phyloP scores from a whole-genome alignment of 2,888 invertebrate species.

The Danaus chrysippus region DNA sequence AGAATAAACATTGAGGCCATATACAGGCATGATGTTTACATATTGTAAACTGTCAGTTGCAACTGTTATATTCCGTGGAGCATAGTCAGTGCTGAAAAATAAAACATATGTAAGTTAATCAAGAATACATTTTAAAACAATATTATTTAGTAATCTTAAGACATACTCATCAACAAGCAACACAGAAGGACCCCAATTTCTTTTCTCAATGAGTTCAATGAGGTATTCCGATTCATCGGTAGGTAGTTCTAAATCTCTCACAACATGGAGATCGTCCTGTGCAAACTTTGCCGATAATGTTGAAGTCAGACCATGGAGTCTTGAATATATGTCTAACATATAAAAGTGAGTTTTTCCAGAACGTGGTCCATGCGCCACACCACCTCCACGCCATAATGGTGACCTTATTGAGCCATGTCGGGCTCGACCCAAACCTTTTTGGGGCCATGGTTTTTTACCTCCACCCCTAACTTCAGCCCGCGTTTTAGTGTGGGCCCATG shows the following conservation, averaged over 20 bases:
- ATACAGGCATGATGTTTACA: slow-evolving; percentile 96
- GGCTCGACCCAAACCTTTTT: slow-evolving; percentile 94
- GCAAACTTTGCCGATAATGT: slow-evolving; percentile 94
- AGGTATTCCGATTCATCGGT: slow-evolving; percentile 88
- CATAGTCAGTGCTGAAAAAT: slow-evolving; percentile 86
- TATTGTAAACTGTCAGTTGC: slow-evolving; percentile 89
- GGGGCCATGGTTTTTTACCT: slow-evolving; percentile 97
- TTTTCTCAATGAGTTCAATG: slow-evolving; percentile 86
- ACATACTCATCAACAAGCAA: slow-evolving; percentile 94
- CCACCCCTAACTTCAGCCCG: slow-evolving; percentile 93
- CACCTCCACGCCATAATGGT: slow-evolving; percentile 91
- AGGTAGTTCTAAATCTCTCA: slow-evolving; percentile 92
- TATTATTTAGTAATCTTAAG: slow-evolving; percentile 13
- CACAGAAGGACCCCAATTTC: slow-evolving; percentile 98
- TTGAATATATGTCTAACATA: slow-evolving; percentile 90
- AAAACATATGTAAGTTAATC: slow-evolving; percentile 10
- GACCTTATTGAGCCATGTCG: slow-evolving; percentile 96
- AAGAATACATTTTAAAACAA: neutral
- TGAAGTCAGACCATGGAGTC: slow-evolving; percentile 89
- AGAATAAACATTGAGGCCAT: slow-evolving; percentile 96
- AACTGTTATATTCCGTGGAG: slow-evolving; percentile 91
- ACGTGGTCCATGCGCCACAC: slow-evolving; percentile 92
- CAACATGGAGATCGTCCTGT: slow-evolving; percentile 96
- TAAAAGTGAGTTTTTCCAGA: slow-evolving; percentile 95
- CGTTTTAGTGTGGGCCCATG: slow-evolving; percentile 87